phyloP scores from a whole-genome alignment of 2,888 invertebrate species.

The Nephrocerus scutellatus region DNA sequence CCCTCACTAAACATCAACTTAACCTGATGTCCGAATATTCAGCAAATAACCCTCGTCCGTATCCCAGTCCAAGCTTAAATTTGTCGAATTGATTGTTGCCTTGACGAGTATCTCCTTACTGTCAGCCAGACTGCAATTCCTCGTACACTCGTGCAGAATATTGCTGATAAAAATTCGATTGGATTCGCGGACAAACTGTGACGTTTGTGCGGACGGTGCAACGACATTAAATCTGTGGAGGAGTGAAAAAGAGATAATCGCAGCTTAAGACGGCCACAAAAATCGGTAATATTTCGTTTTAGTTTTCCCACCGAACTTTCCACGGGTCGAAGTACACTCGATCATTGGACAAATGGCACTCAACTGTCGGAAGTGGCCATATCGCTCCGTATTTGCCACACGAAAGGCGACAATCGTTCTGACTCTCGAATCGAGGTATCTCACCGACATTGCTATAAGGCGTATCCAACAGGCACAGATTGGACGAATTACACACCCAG shows the following conservation, averaged over 20 bases:
- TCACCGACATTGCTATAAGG: constrained; percentile 24
- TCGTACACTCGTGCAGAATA: constrained; percentile 55
- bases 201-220: constrained; percentile 48
- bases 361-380: constrained; percentile 63
- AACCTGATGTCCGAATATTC: constrained; percentile 55
- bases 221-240: constrained; percentile 50
- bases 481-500: constrained; percentile 33
- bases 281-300: too few species aligned
- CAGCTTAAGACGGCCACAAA: too few species aligned
- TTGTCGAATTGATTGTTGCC: constrained; percentile 50
- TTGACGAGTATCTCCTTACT: constrained; percentile 54
- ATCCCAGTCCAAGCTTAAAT: constrained; percentile 54
- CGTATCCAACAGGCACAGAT: constrained; percentile 33
- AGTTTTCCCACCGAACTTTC: constrained; percentile 42
- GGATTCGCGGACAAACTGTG: constrained; percentile 52
- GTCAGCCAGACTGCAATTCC: constrained; percentile 48
- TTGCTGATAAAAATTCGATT: constrained; percentile 53
- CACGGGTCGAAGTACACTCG: constrained; percentile 55
- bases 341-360: constrained; percentile 42
- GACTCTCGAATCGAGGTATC: constrained; percentile 41
- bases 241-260: neutral
- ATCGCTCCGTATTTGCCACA: constrained; percentile 62
- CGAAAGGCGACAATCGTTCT: constrained; percentile 59
- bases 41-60: constrained; percentile 66
- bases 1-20: constrained; percentile 6